These are phyloP conservation scores for Pseudomugil gertrudae DNA, from an alignment of 2,797 vertebrate genomes.

Conservation along the genomic window DNA sequence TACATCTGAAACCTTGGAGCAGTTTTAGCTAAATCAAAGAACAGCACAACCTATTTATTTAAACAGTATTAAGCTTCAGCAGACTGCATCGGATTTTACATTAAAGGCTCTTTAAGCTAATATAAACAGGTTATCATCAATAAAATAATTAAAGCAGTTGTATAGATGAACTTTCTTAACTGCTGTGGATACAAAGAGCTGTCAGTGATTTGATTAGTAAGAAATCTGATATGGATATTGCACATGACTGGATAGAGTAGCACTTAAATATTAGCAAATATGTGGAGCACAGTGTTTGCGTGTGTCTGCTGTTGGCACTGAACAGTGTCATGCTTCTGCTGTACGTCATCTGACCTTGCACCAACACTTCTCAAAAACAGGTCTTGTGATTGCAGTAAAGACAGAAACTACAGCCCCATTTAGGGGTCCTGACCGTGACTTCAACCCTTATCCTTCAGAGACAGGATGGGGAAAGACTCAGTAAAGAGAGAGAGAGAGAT, in stretches of 20 bases:
- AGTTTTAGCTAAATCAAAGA: slow-evolving; percentile 7
- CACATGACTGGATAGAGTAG: slow-evolving; percentile 53
- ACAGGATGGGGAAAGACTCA: slow-evolving; percentile 51
- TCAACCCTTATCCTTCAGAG: slow-evolving; percentile 73
- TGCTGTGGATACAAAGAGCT: slow-evolving; percentile 43
- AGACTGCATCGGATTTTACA: neutral
- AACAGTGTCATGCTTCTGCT: slow-evolving; percentile 58
- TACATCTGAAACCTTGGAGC: slow-evolving; percentile 12
- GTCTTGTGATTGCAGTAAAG: slow-evolving; percentile 69
- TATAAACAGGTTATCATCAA: slow-evolving; percentile 23
- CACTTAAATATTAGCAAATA: slow-evolving; percentile 40
- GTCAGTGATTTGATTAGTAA: slow-evolving; percentile 48
- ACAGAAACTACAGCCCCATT: slow-evolving; percentile 50
- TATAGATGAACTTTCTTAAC: slow-evolving; percentile 27
- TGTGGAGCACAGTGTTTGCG: slow-evolving; percentile 24
- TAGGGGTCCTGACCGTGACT: slow-evolving; percentile 72
- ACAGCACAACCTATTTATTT: neutral
- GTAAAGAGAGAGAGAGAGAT: slow-evolving; percentile 52
- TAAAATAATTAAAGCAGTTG: slow-evolving; percentile 30
- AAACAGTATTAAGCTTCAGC: slow-evolving; percentile 1
- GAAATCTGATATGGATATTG: slow-evolving; percentile 53
- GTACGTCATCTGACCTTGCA: slow-evolving; percentile 69
- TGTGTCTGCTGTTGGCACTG: slow-evolving; percentile 43
- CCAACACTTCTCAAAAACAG: slow-evolving; percentile 45
- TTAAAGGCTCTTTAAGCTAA: slow-evolving; percentile 13